Base-by-base conservation (phyloP, 35 echinoderm and acorn worm species). In the Hemicentrotus pulcherrimus region DNA sequence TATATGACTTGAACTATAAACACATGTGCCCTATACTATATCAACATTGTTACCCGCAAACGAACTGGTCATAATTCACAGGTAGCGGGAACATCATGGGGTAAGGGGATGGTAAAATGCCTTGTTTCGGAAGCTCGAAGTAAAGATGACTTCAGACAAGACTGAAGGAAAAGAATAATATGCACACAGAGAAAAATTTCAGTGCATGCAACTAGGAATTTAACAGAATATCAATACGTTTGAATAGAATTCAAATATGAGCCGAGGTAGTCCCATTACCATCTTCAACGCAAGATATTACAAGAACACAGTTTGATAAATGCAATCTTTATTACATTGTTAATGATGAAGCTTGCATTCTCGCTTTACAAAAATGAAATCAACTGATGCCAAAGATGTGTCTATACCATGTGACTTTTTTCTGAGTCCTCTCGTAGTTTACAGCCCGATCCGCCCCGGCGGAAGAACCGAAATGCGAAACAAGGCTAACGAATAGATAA, bases 401-500 rank as follows among this genome's bases (percentile, higher is more conserved):
- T 78, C 65, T 2, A 78, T 78, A 28, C 24, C 19, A 78, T n/a
- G 0, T n/a, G 22, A 22, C 19, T 78, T 78, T 78, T 18, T n/a
- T 78, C 22, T 5, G 65, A 7, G 7, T 78, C 65, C 65, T 78
- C 65, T n/a, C 19, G 6, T 8, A n/a, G 22, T 28, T 28, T 78
- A 28, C 7, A 78, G 65, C 65, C 65, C 65, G 24, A 22, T 78
- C 22, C 65, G 65, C 65, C 65, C 22, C 65, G 65, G 24, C 28
- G 65, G 19, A 78, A n/a, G 65, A 78, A 78, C 19, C 22, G 65
- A 78, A n/a, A 78, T 78, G 18, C 18, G 28, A 78, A 78, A 78
- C 65, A 78, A 78, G 65, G 65, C 65, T 78, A 78, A 78, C 65
- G 65, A 78, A 78, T 78, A 22, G 22, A 78, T 78, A 78, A 78